Conservation (phyloP, 1,140 invertebrate species). For the Drosophila rhopaloa region DNA sequence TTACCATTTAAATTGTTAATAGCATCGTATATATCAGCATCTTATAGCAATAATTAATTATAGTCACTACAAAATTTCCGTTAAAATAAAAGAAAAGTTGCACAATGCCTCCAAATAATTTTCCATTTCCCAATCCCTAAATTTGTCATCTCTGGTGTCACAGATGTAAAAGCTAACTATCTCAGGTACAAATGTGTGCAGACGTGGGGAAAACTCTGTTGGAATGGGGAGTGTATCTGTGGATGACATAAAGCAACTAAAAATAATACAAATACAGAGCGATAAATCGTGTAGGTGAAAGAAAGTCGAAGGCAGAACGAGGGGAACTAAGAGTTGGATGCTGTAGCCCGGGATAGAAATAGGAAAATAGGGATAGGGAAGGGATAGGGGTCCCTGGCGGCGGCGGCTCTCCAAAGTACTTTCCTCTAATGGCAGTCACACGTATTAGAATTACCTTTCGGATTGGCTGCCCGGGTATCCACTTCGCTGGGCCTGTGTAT, state of each 20-base stretch:
- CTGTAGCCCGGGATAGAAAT: conserved; percentile 16
- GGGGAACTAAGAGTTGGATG: conserved; percentile 31
- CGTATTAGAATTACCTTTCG: conserved; percentile 64
- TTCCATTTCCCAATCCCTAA: conserved; percentile 3
- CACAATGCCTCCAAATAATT: not conserved
- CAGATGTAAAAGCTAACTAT: conserved; percentile 45
- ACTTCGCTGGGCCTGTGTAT: conserved; percentile 41
- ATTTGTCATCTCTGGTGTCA: conserved; percentile 26
- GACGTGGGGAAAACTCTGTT: not conserved
- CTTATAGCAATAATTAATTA: no score
- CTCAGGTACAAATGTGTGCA: conserved; percentile 33
- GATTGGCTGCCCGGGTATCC: conserved; percentile 27
- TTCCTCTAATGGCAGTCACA: conserved; percentile 76
- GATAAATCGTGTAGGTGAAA: conserved; percentile 84
- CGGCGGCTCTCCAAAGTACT: conserved; percentile 71
- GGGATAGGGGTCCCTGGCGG: conserved; percentile 11
- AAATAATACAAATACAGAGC: conserved; percentile 84
- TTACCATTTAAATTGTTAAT: no score
- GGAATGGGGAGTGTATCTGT: conserved; percentile 42
- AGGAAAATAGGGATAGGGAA: conserved; percentile 17
- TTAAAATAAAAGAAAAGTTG: not conserved
- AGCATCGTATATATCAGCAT: no score
- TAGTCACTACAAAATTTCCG: not conserved
- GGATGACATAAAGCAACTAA: conserved; percentile 78
- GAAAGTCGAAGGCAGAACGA: conserved; percentile 48